Conservation (phyloP, 2,888 invertebrate species). For the Aromia moschata region DNA sequence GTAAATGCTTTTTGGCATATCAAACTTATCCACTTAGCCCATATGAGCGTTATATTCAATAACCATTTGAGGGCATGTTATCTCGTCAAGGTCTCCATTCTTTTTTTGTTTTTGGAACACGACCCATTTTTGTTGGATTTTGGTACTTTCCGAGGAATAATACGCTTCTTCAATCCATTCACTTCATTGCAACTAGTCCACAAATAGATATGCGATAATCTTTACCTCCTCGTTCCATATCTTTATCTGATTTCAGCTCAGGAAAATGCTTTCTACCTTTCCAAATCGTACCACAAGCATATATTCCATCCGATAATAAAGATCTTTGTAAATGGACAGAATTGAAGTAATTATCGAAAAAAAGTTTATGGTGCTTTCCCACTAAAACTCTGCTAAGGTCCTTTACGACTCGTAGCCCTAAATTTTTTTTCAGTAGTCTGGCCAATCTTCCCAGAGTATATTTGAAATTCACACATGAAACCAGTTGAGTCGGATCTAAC, state of each 20-base stretch:
- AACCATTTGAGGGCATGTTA: slow-evolving; percentile 14
- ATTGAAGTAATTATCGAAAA: slow-evolving; percentile 23
- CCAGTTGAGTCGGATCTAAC: slow-evolving; percentile 35
- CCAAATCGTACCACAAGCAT: slow-evolving; percentile 23
- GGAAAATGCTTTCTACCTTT: slow-evolving; percentile 25
- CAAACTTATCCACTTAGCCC: slow-evolving; percentile 18
- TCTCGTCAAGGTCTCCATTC: slow-evolving; percentile 11
- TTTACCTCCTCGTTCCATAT: slow-evolving; percentile 1
- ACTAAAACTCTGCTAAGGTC: slow-evolving; percentile 23
- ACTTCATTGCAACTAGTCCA: slow-evolving; percentile 25
- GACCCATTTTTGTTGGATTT: slow-evolving; percentile 13
- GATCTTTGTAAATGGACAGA: slow-evolving; percentile 19
- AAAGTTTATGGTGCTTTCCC: slow-evolving; percentile 21
- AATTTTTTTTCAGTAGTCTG: slow-evolving; percentile 27
- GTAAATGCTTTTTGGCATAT: slow-evolving; percentile 16
- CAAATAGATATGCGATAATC: slow-evolving; percentile 15
- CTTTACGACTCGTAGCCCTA: slow-evolving; percentile 20
- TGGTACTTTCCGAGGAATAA: slow-evolving; percentile 17
- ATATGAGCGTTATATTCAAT: slow-evolving; percentile 18
- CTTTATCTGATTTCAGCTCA: slow-evolving; percentile 6
- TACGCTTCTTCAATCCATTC: slow-evolving; percentile 23
- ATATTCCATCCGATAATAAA: slow-evolving; percentile 1
- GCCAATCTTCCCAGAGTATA: slow-evolving; percentile 47
- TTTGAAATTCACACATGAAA: slow-evolving; percentile 41
- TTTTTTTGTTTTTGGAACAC: slow-evolving; percentile 11